Evolutionary conservation across 2,797 vertebrate species (phyloP).

Genomic region (Sparus aurata): DNA sequence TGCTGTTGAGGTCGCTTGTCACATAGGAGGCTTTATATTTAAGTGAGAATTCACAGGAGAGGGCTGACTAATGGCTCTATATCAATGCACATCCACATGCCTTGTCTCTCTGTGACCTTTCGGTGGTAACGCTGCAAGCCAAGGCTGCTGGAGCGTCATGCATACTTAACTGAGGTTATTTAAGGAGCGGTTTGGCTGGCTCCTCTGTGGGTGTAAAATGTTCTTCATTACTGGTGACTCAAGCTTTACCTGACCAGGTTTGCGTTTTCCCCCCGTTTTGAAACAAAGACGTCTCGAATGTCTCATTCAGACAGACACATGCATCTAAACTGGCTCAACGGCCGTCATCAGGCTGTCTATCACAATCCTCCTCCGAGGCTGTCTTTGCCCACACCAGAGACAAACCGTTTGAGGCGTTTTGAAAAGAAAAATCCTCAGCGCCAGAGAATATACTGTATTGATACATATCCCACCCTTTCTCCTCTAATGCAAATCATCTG

Average conservation of each 20-base stretch:
- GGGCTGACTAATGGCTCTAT: constrained; percentile 68
- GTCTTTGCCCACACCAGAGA: too few species aligned
- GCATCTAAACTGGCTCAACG: too few species aligned
- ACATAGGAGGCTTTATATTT: constrained; percentile 58
- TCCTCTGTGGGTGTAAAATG: constrained; percentile 20
- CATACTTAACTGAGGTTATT: constrained; percentile 58
- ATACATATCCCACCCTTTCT: too few species aligned
- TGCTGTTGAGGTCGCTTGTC: constrained; percentile 58
- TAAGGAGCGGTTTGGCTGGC: constrained; percentile 14
- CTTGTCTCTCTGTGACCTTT: constrained; percentile 67
- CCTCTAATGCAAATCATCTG: too few species aligned
- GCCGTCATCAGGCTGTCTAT: neutral
- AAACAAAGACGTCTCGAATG: neutral
- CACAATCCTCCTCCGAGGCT: neutral
- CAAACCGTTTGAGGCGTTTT: too few species aligned
- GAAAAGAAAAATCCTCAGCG: too few species aligned
- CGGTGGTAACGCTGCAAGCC: constrained; percentile 43
- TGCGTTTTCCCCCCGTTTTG: too few species aligned
- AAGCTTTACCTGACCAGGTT: constrained; percentile 17
- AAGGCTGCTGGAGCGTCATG: constrained; percentile 37
- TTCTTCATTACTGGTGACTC: constrained; percentile 12
- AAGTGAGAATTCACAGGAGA: constrained; percentile 59
- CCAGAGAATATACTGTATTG: too few species aligned
- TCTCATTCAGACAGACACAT: neutral
- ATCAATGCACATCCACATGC: constrained; percentile 59